Evolutionary conservation across 2,888 invertebrate species (phyloP).

Genomic region (Artemia sp.): DNA sequence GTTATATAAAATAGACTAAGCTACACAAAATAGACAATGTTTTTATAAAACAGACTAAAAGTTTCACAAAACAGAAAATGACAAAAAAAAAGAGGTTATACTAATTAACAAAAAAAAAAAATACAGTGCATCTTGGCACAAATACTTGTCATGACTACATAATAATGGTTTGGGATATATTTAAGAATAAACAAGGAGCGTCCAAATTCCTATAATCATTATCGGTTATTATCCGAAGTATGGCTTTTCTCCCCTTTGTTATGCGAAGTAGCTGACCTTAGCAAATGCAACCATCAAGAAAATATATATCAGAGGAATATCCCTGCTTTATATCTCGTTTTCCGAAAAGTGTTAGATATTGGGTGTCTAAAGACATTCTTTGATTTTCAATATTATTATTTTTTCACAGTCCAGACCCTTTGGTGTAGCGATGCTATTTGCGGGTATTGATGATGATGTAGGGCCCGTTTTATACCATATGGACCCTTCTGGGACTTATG

Average conservation of each 20-base stretch:
- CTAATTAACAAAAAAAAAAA: too few species aligned
- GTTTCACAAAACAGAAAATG: too few species aligned
- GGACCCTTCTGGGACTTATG: slow-evolving; percentile 98
- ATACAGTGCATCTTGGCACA: too few species aligned
- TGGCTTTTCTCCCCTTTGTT: not conserved
- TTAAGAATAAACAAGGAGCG: not conserved
- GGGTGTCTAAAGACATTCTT: too few species aligned
- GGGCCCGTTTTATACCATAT: slow-evolving; percentile 92
- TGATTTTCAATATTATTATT: too few species aligned
- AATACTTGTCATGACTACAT: too few species aligned
- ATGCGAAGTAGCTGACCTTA: too few species aligned
- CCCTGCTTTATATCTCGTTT: not conserved
- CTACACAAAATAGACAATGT: too few species aligned
- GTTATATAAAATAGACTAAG: too few species aligned
- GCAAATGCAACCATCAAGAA: too few species aligned
- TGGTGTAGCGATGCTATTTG: slow-evolving; percentile 96
- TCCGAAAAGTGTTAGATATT: not conserved
- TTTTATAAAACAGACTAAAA: too few species aligned
- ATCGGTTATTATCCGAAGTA: not conserved
- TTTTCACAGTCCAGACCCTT: slow-evolving; percentile 49
- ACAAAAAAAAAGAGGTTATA: too few species aligned
- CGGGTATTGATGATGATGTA: slow-evolving; percentile 64
- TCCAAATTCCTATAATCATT: not conserved
- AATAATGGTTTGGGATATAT: not conserved
- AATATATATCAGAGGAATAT: not conserved